Conservation (phyloP, 2,113 vertebrate species). For the Podarcis muralis region DNA sequence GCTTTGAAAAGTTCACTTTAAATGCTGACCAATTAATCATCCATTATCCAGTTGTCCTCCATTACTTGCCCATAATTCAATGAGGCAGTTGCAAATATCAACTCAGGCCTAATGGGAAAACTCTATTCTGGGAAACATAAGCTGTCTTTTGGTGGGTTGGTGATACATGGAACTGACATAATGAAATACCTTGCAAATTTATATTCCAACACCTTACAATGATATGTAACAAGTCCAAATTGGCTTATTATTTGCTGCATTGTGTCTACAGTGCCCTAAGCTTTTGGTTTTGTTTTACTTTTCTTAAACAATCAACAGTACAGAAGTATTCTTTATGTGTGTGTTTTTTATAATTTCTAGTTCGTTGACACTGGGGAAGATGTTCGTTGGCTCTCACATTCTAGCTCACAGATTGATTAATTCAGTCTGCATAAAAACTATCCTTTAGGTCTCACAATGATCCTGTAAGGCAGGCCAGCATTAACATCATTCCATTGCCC, state of each 20-base stretch:
- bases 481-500: neutral
- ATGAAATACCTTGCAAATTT: neutral
- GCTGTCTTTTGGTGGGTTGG: neutral
- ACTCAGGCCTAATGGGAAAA: neutral
- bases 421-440: neutral
- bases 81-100: constrained; percentile 1
- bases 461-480: neutral
- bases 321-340: neutral
- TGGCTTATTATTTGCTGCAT: neutral
- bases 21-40: constrained; percentile 25
- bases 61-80: constrained; percentile 11
- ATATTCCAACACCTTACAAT: neutral
- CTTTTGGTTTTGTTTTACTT: neutral
- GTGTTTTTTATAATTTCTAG: neutral
- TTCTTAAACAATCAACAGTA: neutral
- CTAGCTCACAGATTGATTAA: neutral
- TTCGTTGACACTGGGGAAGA: neutral
- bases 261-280: neutral
- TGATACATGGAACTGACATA: neutral
- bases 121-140: neutral
- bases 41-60: constrained; percentile 18
- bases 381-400: neutral
- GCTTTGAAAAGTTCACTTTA: constrained; percentile 15
- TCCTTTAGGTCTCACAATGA: neutral
- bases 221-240: neutral